A percentile compares a stretch with the other conserved stretches of the same genome.
These are phyloP conservation scores for Glossophaga mutica DNA, from an alignment of 2,797 vertebrate species.

Conservation along the genomic window DNA sequence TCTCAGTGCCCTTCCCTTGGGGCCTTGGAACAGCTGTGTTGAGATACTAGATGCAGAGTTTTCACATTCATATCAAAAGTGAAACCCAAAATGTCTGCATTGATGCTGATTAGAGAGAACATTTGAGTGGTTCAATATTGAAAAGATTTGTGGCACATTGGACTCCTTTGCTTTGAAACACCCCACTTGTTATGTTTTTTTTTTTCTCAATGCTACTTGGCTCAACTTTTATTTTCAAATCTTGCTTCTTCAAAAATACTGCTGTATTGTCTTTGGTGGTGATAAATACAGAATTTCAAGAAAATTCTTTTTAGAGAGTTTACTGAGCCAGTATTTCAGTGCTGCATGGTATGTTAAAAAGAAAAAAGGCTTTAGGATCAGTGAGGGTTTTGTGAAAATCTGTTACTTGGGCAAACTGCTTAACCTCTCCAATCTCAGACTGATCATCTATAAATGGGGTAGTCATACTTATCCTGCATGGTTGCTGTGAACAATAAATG, in stretches of 20 bases:
- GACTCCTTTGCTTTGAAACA: constrained; percentile 2
- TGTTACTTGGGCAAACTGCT: background rate
- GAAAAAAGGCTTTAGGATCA: background rate
- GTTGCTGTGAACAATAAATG: background rate
- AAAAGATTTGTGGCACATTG: background rate
- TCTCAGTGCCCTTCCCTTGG: constrained; percentile 9
- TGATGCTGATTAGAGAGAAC: constrained; percentile 57
- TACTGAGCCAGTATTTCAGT: background rate
- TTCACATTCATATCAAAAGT: constrained; percentile 62
- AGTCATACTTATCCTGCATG: background rate
- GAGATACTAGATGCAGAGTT: constrained; percentile 64
- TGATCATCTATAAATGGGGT: constrained; percentile 33
- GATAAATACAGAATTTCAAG: constrained; percentile 49
- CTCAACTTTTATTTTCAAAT: constrained; percentile 49
- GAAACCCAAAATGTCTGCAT: constrained; percentile 37
- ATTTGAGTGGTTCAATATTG: constrained; percentile 48
- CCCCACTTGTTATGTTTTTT: background rate
- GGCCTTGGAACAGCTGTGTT: constrained; percentile 63
- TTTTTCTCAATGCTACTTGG: background rate
- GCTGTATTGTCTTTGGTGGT: constrained; percentile 43
- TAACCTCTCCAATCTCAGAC: background rate
- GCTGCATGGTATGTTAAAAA: background rate
- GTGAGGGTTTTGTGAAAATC: constrained; percentile 14
- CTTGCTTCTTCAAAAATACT: constrained; percentile 46
- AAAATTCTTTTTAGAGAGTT: constrained; percentile 45